phyloP scores from a whole-genome alignment of 64 coral and sea anemone species.

The Dendrophyllia cribrosa region DNA sequence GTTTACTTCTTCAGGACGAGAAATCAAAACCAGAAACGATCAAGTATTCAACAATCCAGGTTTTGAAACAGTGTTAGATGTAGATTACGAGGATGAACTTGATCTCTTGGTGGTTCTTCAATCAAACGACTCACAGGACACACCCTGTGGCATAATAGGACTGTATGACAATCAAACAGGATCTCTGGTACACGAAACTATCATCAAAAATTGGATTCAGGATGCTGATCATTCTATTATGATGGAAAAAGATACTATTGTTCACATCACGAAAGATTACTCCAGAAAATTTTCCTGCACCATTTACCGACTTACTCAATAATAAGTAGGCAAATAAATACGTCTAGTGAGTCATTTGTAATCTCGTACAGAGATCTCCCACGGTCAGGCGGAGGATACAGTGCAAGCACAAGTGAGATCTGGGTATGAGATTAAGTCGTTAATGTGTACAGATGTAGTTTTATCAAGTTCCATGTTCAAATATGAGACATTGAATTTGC shows the following conservation, averaged over 20 bases:
- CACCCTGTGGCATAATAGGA: slow-evolving; percentile 69
- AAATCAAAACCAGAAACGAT: slow-evolving; percentile 62
- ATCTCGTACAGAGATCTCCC: neutral
- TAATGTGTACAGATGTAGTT: too few species aligned
- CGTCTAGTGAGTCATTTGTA: neutral
- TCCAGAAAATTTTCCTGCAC: slow-evolving; percentile 72
- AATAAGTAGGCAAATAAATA: neutral
- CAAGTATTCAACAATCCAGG: slow-evolving; percentile 49
- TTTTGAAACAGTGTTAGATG: slow-evolving; percentile 80
- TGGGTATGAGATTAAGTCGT: too few species aligned
- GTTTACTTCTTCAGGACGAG: slow-evolving; percentile 83
- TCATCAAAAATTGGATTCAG: slow-evolving; percentile 65
- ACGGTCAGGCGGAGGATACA: too few species aligned
- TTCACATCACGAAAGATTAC: slow-evolving; percentile 75
- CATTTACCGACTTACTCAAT: slow-evolving; percentile 40
- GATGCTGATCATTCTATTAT: slow-evolving; percentile 88
- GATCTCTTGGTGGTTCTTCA: slow-evolving; percentile 83
- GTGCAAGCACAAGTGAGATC: too few species aligned
- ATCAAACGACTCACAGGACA: slow-evolving; percentile 32
- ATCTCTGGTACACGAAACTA: slow-evolving; percentile 58
- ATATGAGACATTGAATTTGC: too few species aligned
- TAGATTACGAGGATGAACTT: slow-evolving; percentile 94
- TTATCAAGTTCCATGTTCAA: too few species aligned
- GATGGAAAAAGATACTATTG: slow-evolving; percentile 88
- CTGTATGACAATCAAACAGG: slow-evolving; percentile 93